Percentiles rank a stretch among this genome's conserved stretches.
Evolutionary conservation across 2,888 invertebrate genomes (phyloP).

Genomic region (Eucera pruinosa): DNA sequence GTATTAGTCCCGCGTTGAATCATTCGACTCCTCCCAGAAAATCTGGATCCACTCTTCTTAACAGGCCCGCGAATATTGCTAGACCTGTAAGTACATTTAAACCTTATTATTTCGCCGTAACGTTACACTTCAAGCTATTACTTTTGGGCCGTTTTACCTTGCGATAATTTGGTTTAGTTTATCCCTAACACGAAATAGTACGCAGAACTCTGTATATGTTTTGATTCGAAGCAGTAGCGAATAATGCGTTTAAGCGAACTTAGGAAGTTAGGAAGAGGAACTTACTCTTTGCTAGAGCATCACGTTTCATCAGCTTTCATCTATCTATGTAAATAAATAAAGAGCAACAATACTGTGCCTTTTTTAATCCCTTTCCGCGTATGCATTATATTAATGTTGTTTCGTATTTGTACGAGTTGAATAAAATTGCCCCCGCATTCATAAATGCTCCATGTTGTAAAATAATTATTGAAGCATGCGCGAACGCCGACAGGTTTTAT

Average conservation of each 20-base stretch:
- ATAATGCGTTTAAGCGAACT: no score
- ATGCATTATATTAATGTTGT: neutral
- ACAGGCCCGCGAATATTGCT: constrained; percentile 88
- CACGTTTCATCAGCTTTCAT: neutral
- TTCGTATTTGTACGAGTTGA: no score
- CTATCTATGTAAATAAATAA: constrained; percentile 38
- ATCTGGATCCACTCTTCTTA: constrained; percentile 85
- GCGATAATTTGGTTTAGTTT: no score
- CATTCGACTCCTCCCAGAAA: constrained; percentile 87
- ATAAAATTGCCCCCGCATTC: no score
- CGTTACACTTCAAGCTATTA: neutral
- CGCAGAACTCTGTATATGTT: no score
- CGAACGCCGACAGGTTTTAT: no score
- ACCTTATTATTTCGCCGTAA: constrained; percentile 5
- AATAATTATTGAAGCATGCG: no score
- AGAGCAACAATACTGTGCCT: neutral
- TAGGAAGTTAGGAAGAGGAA: neutral
- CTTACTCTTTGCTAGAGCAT: neutral
- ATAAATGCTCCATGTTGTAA: no score
- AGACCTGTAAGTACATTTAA: constrained; percentile 88
- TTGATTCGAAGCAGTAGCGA: no score
- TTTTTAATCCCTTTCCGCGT: constrained; percentile 36
- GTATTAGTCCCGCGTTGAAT: constrained; percentile 84
- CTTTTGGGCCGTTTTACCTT: neutral
- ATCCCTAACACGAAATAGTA: no score